Evolutionary conservation across 2,797 vertebrate genomes (phyloP).

Genomic region (Esox masquinongy): DNA sequence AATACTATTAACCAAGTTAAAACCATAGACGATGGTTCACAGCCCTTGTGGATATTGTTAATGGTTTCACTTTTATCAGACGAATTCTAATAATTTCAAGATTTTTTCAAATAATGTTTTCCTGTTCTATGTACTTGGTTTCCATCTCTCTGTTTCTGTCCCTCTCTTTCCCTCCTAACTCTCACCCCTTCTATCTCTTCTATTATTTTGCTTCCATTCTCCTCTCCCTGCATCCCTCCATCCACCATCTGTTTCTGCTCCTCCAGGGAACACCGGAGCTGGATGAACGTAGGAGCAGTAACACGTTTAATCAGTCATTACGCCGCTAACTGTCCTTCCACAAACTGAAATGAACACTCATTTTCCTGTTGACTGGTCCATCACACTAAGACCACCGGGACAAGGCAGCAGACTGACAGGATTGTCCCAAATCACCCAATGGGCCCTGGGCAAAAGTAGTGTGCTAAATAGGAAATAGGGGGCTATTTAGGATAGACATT

Average conservation of each 20-base stretch:
- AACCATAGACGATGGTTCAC: constrained; percentile 60
- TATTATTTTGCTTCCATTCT: constrained; percentile 42
- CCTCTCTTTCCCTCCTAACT: background rate
- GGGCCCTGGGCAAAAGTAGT: background rate
- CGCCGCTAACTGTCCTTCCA: constrained; percentile 72
- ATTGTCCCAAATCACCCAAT: constrained; percentile 9
- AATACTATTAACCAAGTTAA: constrained; percentile 62
- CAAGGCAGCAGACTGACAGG: constrained; percentile 39
- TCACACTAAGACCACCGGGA: constrained; percentile 50
- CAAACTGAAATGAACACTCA: constrained; percentile 71
- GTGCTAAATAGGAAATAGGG: background rate
- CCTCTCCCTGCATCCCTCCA: constrained; percentile 48
- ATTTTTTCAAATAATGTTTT: constrained; percentile 22
- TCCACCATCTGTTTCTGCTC: constrained; percentile 71
- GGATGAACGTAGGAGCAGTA: constrained; percentile 70
- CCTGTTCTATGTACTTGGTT: constrained; percentile 49
- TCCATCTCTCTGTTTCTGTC: constrained; percentile 47
- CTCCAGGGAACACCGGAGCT: constrained; percentile 73
- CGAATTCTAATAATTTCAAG: constrained; percentile 52
- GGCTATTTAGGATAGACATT: background rate
- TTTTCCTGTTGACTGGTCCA: constrained; percentile 79
- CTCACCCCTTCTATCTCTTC: constrained; percentile 10
- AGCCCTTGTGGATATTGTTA: constrained; percentile 57
- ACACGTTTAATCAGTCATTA: constrained; percentile 78
- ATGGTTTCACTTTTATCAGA: constrained; percentile 60